A percentile compares a stretch with the other conserved stretches of the same genome.
Evolutionary conservation across 2,113 vertebrate genomes (phyloP).

Genomic region (Chloropsis hardwickii): DNA sequence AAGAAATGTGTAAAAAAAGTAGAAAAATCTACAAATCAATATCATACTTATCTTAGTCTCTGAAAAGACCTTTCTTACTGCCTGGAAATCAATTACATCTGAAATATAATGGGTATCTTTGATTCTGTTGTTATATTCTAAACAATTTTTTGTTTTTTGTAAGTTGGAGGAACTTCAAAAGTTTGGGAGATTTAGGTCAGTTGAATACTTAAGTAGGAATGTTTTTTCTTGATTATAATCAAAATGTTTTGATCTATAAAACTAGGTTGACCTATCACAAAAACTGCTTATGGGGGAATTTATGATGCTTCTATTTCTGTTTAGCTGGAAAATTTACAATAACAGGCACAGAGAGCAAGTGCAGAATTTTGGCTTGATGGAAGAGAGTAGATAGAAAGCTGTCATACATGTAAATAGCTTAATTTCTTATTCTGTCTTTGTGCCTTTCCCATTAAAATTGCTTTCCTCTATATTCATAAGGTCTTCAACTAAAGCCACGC

Average conservation of each 20-base stretch:
- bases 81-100: background rate
- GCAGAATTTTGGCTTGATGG: background rate
- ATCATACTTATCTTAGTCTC: background rate
- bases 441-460: background rate
- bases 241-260: slow-evolving; percentile 34
- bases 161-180: background rate
- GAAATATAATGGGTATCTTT: background rate
- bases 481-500: background rate
- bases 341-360: background rate
- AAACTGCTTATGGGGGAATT: background rate
- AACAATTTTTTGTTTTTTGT: background rate
- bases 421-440: background rate
- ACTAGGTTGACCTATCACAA: background rate
- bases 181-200: slow-evolving; percentile 22
- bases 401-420: background rate
- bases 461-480: background rate
- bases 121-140: background rate
- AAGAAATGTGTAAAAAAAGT: background rate
- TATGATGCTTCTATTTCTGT: background rate
- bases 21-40: background rate
- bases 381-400: background rate
- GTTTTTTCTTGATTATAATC: background rate
- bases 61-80: slow-evolving; percentile 3
- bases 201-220: background rate
- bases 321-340: background rate